phyloP scores from a whole-genome alignment of 2,888 invertebrate genomes.

The Ecliptopera silaceata region DNA sequence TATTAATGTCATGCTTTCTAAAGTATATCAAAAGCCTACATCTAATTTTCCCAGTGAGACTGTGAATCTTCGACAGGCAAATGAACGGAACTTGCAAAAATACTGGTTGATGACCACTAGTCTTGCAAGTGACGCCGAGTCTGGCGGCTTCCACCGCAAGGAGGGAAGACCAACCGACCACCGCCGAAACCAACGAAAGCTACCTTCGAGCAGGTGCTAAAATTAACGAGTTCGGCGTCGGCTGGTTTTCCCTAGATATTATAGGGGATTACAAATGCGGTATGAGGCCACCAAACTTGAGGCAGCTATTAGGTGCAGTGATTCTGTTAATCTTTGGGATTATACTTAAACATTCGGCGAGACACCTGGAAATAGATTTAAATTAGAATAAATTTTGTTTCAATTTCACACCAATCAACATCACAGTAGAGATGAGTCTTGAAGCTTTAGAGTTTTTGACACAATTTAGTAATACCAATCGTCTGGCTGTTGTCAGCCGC shows the following conservation, averaged over 20 bases:
- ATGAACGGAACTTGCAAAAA: conserved; percentile 76
- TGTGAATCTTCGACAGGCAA: conserved; percentile 76
- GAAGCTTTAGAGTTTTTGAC: conserved; percentile 59
- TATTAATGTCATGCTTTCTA: conserved; percentile 78
- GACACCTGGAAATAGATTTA: conserved; percentile 82
- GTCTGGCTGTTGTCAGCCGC: conserved; percentile 49
- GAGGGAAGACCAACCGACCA: conserved; percentile 47
- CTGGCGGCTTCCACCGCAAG: conserved; percentile 58
- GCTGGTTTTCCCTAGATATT: conserved; percentile 43
- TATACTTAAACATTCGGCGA: conserved; percentile 80
- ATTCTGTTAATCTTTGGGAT: conserved; percentile 70
- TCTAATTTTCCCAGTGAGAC: conserved; percentile 77
- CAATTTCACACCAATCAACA: conserved; percentile 75
- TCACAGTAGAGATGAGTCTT: conserved; percentile 47
- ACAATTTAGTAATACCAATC: conserved; percentile 77
- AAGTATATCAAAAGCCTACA: conserved; percentile 77
- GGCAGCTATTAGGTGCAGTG: conserved; percentile 70
- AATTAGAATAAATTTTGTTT: conserved; percentile 81
- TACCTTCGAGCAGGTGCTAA: neutral
- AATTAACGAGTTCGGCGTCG: conserved; percentile 12
- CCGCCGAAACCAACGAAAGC: neutral
- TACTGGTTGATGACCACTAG: conserved; percentile 62
- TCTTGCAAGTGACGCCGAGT: conserved; percentile 73
- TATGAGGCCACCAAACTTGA: conserved; percentile 62
- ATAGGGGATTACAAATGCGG: conserved; percentile 47